Conservation (phyloP, 2,797 vertebrate species). For the Schizopygopsis malacanthus region DNA sequence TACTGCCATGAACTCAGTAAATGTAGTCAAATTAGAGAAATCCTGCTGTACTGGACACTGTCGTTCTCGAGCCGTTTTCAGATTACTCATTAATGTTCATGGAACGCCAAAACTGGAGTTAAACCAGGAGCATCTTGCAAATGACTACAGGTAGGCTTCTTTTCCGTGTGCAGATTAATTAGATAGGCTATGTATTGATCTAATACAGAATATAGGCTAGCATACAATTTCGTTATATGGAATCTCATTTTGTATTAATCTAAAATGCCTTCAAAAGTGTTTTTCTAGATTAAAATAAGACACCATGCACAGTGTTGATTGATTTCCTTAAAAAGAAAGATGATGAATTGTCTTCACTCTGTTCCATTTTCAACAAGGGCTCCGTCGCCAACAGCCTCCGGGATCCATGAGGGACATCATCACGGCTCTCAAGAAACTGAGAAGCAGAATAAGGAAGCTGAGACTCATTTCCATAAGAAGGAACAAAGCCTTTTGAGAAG, state of each 20-base stretch:
- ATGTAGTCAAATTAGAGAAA: background rate
- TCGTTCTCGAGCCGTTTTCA: background rate
- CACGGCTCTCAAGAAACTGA: slow-evolving; percentile 10
- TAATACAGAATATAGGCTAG: background rate
- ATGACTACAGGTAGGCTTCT: slow-evolving; percentile 9
- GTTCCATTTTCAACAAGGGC: slow-evolving; percentile 14
- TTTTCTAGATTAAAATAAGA: background rate
- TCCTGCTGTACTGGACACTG: background rate
- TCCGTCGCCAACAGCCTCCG: background rate
- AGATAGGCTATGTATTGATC: background rate
- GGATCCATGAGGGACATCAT: background rate
- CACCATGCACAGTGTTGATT: background rate
- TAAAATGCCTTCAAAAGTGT: background rate
- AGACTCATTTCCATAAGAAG: background rate
- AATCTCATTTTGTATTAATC: background rate
- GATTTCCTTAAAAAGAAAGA: background rate
- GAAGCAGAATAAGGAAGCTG: slow-evolving; percentile 1
- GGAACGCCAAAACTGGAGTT: background rate
- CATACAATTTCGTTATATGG: background rate
- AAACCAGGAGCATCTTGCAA: background rate
- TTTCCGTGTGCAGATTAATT: background rate
- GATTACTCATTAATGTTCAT: background rate
- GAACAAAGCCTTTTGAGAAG: slow-evolving; percentile 14
- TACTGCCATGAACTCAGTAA: background rate
- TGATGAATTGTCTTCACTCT: background rate